Conservation (phyloP, 2,797 vertebrate genomes). For the Takifugu rubripes region DNA sequence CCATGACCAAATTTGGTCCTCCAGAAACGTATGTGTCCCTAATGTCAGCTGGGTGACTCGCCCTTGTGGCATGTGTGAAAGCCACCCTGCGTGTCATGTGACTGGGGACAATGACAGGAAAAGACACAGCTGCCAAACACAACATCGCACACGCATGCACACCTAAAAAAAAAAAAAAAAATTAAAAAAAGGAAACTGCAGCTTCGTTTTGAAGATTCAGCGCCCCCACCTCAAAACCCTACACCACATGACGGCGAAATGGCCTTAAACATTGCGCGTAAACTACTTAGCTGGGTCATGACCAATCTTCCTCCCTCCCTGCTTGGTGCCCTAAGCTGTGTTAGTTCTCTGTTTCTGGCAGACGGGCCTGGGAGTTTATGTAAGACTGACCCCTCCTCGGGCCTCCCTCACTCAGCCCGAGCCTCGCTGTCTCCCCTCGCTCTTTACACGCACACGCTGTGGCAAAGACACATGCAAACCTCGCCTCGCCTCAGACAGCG, state of each 20-base stretch:
- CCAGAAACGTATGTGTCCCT: constrained; percentile 41
- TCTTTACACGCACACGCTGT: constrained; percentile 46
- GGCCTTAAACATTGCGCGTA: constrained; percentile 43
- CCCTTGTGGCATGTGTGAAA: constrained; percentile 66
- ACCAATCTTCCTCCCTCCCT: constrained; percentile 49
- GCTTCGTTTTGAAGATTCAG: constrained; percentile 20
- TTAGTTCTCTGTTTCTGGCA: constrained; percentile 67
- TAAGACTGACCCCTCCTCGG: constrained; percentile 72
- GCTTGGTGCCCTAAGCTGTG: constrained; percentile 58
- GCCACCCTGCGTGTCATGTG: constrained; percentile 61
- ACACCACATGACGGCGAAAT: constrained; percentile 47
- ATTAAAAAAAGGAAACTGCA: background rate
- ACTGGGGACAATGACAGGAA: constrained; percentile 68
- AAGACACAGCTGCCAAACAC: constrained; percentile 65
- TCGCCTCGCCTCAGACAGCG: constrained; percentile 66
- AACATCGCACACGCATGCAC: constrained; percentile 39
- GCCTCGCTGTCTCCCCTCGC: constrained; percentile 62
- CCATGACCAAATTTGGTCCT: constrained; percentile 55
- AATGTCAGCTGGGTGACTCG: constrained; percentile 65
- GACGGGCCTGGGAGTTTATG: constrained; percentile 69
- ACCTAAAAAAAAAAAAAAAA: constrained; percentile 20
- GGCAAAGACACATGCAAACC: constrained; percentile 47
- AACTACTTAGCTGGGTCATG: constrained; percentile 67
- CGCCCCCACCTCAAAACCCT: constrained; percentile 15
- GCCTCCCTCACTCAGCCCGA: constrained; percentile 66